Evolutionary conservation across 2,888 invertebrate genomes (phyloP), one percentile per base, ranked within the genome.

Genomic region (Autographa gamma): DNA sequence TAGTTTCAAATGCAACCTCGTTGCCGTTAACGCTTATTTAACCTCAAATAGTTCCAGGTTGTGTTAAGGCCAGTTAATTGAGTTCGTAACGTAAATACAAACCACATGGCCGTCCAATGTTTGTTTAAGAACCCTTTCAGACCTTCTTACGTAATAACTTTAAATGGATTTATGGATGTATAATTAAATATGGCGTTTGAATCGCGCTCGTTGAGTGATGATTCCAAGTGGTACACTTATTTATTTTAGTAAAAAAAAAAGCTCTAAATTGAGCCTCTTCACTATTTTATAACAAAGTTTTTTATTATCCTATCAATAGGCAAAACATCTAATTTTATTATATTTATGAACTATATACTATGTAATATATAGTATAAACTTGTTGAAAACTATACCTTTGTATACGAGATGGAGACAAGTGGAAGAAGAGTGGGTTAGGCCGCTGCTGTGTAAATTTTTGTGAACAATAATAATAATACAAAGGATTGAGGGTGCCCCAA

Each of bases 101-200:
- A 82, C 87, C 88, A 87, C 84, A 88, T 89, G 89, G 86, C 84
- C 75, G 31, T 63, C 56, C 67, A 61, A 32, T 79, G 77, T 74
- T 76, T 77, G 78, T 76, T 77, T 76, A 76, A 79, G 76, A 81
- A 79, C 76, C 75, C 67, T 74, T 60, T 64, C 73, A 38, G 52
- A 74, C 65, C 74, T 74, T 81, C 79, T 73, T 61, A 66, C 56
- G 59, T 71, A 74, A 74, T 66, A 54, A 70, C 52, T 73, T 69
- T 63, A 58, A 61, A 72, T 70, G 74, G 64, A 67, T 82, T 78
- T 71, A 75, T 73, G 71, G 66, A 59, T 43, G 25, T 43, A 48
- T 41, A 58, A 65, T 62, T 56, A 43, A 5, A 54, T 41, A 11
- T 18, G 25, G 13, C 54, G 8, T 19, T 59, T 59, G 3, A n/a